phyloP scores from a whole-genome alignment of 2,888 invertebrate species.

The Dichetophora obliterata region DNA sequence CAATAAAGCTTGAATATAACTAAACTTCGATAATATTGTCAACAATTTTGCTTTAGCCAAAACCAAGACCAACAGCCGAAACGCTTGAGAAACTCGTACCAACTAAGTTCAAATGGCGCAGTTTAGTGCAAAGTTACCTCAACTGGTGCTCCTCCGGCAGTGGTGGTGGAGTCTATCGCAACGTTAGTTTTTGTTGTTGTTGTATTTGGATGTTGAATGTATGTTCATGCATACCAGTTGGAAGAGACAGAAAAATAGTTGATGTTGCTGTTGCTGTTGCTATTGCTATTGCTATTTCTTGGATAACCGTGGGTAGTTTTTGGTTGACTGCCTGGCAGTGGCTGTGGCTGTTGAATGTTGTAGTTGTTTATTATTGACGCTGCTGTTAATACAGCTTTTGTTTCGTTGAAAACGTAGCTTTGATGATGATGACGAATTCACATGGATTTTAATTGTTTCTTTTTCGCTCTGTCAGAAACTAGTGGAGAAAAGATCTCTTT shows the following conservation, averaged over 20 bases:
- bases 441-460: neutral
- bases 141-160: constrained; percentile 1
- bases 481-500: neutral
- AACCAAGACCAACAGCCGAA: constrained; percentile 47
- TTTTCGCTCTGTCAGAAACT: neutral
- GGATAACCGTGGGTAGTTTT: constrained; percentile 19
- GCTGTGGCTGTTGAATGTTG: neutral
- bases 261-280: neutral
- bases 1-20: neutral
- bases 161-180: constrained; percentile 19
- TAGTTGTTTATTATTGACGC: neutral
- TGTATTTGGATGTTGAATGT: constrained; percentile 6
- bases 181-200: constrained; percentile 8
- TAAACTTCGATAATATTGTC: constrained; percentile 10
- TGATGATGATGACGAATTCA: constrained; percentile 18
- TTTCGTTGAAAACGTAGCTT: neutral
- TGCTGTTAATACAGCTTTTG: neutral
- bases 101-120: constrained; percentile 48
- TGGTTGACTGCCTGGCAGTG: neutral
- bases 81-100: constrained; percentile 50
- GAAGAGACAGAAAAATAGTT: neutral
- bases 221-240: neutral
- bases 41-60: neutral
- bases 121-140: constrained; percentile 44
- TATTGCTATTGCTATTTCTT: neutral